Conservation (phyloP, 2,888 invertebrate species). For the Trichogramma dendrolimi region DNA sequence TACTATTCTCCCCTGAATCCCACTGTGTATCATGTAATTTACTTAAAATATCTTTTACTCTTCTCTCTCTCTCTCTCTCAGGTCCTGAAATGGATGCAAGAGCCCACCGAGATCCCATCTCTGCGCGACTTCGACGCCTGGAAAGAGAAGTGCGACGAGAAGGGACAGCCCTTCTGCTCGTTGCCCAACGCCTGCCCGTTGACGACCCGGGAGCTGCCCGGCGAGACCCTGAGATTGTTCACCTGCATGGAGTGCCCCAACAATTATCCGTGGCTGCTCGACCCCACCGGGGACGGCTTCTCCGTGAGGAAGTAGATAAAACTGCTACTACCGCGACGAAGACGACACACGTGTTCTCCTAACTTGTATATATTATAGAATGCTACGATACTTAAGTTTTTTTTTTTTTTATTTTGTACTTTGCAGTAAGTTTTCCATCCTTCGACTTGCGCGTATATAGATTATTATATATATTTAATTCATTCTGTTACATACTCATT, state of each 20-base stretch:
- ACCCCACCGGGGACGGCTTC: conserved; percentile 92
- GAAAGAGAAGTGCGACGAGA: conserved; percentile 93
- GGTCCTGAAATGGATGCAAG: conserved; percentile 96
- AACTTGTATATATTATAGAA: too few species aligned
- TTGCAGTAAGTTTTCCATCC: background rate
- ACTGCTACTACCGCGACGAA: background rate
- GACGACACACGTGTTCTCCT: too few species aligned
- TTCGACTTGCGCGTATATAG: background rate
- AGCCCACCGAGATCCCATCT: conserved; percentile 80
- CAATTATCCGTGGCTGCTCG: conserved; percentile 91
- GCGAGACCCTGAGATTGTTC: conserved; percentile 86
- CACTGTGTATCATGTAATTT: too few species aligned
- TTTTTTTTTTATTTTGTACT: too few species aligned
- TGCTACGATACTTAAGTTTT: too few species aligned
- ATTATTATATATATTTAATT: too few species aligned
- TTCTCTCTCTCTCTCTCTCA: conserved; percentile 47
- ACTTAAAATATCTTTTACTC: background rate
- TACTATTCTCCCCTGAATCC: too few species aligned
- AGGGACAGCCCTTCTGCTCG: conserved; percentile 89
- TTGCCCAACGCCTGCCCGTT: conserved; percentile 86
- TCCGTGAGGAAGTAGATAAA: conserved; percentile 65
- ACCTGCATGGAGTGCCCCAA: conserved; percentile 95
- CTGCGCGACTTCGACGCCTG: conserved; percentile 89
- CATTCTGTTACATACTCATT: background rate
- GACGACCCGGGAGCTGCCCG: conserved; percentile 84